Evolutionary conservation across 2,888 invertebrate genomes (phyloP).

Genomic region (Monopis laevigella): DNA sequence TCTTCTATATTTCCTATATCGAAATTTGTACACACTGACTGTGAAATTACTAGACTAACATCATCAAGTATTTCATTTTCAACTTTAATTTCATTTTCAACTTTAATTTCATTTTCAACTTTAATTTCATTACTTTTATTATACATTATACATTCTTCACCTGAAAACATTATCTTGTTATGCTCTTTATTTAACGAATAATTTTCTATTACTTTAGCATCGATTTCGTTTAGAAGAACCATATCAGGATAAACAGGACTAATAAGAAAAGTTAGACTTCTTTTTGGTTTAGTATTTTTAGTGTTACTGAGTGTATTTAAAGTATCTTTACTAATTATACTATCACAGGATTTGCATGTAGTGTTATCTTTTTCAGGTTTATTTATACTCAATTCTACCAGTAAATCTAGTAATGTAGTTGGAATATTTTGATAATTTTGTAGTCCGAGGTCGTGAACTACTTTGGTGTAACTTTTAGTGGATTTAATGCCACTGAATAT

Average conservation of each 20-base stretch:
- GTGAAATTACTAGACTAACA: too few relatives aligned
- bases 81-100: too few relatives aligned
- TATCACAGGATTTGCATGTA: constrained; percentile 50
- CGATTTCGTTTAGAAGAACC: constrained; percentile 40
- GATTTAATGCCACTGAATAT: constrained; percentile 59
- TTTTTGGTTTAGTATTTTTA: constrained; percentile 18
- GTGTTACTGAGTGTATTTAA: constrained; percentile 24
- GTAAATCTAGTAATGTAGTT: constrained; percentile 40
- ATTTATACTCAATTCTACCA: constrained; percentile 55
- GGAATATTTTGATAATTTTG: constrained; percentile 41
- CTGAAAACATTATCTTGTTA: not conserved
- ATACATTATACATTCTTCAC: not conserved
- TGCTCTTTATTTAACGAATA: constrained; percentile 24
- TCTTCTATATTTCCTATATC: constrained; percentile 49
- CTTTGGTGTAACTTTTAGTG: constrained; percentile 53
- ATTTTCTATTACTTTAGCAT: constrained; percentile 29
- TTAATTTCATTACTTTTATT: constrained; percentile 10
- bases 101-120: too few relatives aligned
- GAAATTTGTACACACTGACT: constrained; percentile 44
- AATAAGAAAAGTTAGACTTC: constrained; percentile 25
- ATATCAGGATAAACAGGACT: constrained; percentile 38
- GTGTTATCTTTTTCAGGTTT: constrained; percentile 26
- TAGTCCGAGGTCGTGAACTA: constrained; percentile 45
- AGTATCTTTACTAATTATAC: constrained; percentile 38
- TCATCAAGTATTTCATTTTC: too few relatives aligned